Conservation (phyloP, 1,140 invertebrate genomes). For the Brachionus rotundiformis region DNA sequence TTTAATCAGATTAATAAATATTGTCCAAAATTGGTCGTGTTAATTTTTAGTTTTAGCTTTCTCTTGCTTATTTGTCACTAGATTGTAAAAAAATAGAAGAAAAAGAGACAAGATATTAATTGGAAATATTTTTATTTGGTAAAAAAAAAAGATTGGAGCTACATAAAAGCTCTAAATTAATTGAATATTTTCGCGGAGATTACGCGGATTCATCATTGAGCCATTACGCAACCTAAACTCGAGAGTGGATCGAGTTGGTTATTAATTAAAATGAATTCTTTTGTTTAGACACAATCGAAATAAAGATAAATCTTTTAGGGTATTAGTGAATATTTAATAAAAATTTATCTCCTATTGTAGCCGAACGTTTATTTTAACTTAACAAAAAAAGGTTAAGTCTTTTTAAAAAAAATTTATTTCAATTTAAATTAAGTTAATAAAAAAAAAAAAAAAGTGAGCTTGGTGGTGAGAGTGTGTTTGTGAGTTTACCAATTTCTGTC, state of each 20-base stretch:
- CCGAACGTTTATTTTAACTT: slow-evolving; percentile 28
- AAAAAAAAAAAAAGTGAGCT: too few species aligned
- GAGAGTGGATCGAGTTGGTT: neutral
- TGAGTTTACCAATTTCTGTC: neutral
- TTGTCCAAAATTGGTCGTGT: slow-evolving; percentile 12
- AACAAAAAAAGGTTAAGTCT: slow-evolving; percentile 38
- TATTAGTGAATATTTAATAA: slow-evolving; percentile 50
- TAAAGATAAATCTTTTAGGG: neutral
- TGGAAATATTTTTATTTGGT: neutral
- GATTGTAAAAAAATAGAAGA: slow-evolving; percentile 26
- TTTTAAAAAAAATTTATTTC: slow-evolving; percentile 28
- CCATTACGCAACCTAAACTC: slow-evolving; percentile 21
- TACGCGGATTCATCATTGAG: neutral
- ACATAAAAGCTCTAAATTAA: neutral
- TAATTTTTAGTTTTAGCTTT: slow-evolving; percentile 34
- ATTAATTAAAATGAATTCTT: slow-evolving; percentile 17
- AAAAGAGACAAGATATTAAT: too few species aligned
- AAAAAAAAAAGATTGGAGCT: slow-evolving; percentile 30
- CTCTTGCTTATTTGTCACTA: slow-evolving; percentile 5
- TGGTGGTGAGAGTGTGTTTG: neutral
- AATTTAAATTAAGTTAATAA: neutral
- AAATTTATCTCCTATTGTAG: slow-evolving; percentile 4
- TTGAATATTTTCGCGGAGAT: neutral
- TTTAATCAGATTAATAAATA: slow-evolving; percentile 42
- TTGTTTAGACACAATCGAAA: neutral